A percentile compares a stretch with the other conserved stretches of the same genome.
Evolutionary conservation across 2,113 vertebrate species (phyloP).

Genomic region (Neopipo cinnamomea): DNA sequence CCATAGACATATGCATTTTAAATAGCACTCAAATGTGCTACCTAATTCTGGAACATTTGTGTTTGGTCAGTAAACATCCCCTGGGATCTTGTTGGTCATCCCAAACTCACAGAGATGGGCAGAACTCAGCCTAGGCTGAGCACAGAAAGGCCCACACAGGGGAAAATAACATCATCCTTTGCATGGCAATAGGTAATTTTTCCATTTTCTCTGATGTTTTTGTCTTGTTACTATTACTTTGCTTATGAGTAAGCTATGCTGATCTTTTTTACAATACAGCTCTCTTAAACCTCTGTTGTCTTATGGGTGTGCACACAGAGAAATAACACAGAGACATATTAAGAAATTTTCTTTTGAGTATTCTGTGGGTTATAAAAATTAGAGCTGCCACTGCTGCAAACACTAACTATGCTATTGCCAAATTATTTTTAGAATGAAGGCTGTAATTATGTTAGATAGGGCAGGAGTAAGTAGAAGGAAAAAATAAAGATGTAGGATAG

Average conservation of each 20-base stretch:
- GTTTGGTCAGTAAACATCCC: neutral
- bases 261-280: neutral
- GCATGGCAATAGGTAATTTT: neutral
- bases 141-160: neutral
- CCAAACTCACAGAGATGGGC: neutral
- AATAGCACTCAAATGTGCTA: neutral
- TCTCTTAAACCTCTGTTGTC: neutral
- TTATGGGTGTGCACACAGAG: neutral
- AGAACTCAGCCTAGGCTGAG: neutral
- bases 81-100: neutral
- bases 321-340: neutral
- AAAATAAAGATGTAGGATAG: neutral
- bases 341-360: neutral
- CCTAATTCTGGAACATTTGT: neutral
- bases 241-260: neutral
- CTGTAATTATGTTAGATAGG: neutral
- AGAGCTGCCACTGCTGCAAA: neutral
- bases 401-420: neutral
- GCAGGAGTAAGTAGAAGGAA: neutral
- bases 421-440: neutral
- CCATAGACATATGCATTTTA: neutral
- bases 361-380: neutral
- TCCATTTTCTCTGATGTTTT: neutral
- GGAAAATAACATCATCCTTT: neutral
- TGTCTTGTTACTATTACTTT: neutral